These are phyloP conservation scores for Drosophila micromelanica DNA, from an alignment of 1,140 invertebrate genomes.

Conservation along the genomic window DNA sequence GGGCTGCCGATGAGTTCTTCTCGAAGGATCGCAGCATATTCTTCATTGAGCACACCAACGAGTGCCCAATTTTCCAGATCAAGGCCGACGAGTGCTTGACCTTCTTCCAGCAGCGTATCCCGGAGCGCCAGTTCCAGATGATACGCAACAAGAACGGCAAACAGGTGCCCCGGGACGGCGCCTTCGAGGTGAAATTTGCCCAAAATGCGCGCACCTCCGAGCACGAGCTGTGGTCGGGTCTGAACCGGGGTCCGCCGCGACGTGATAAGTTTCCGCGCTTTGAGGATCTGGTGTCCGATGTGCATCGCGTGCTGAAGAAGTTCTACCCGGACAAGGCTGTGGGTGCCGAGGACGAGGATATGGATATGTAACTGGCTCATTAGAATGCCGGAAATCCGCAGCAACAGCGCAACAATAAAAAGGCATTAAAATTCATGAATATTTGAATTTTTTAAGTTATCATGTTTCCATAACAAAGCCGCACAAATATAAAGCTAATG, in stretches of 20 bases:
- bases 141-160: conserved; percentile 71
- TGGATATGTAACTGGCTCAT: conserved; percentile 23
- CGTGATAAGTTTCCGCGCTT: conserved; percentile 74
- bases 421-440: conserved; percentile 21
- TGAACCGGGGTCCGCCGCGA: conserved; percentile 65
- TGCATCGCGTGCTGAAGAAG: conserved; percentile 66
- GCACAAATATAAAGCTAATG: conserved; percentile 33
- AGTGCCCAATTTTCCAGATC: conserved; percentile 72
- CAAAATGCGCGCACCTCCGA: conserved; percentile 78
- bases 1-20: conserved; percentile 68
- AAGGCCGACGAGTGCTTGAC: conserved; percentile 73
- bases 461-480: conserved; percentile 45
- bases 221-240: conserved; percentile 70
- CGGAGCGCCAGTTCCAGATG: conserved; percentile 67
- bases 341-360: conserved; percentile 33
- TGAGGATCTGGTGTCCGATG: conserved; percentile 56
- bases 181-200: conserved; percentile 69
- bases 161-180: conserved; percentile 54
- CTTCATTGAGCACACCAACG: conserved; percentile 71
- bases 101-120: conserved; percentile 54
- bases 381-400: conserved; percentile 2
- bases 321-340: conserved; percentile 73
- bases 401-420: conserved; percentile 17
- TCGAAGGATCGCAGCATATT: conserved; percentile 71
- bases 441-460: conserved; percentile 4